Evolutionary conservation across 2,113 vertebrate species (phyloP).

Genomic region (Nothoprocta pentlandii): DNA sequence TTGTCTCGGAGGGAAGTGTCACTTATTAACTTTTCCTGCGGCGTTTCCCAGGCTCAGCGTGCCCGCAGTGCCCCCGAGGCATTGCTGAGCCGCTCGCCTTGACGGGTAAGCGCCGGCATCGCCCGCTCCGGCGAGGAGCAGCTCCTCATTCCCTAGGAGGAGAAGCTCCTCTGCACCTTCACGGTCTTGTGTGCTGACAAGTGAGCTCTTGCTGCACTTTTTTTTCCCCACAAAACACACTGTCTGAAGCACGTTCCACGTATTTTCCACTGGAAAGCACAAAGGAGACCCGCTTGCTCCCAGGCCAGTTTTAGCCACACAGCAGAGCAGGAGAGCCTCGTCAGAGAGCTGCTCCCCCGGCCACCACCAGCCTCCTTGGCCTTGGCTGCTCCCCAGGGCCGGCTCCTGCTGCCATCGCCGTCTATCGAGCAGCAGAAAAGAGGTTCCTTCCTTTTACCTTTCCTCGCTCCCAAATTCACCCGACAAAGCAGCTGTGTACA

Average conservation of each 20-base stretch:
- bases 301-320: neutral
- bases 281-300: neutral
- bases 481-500: neutral
- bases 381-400: neutral
- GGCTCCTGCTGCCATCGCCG: rapidly evolving
- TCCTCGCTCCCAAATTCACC: neutral
- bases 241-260: rapidly evolving
- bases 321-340: neutral
- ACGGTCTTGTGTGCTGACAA: rapidly evolving
- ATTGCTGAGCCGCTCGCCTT: rapidly evolving
- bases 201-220: neutral
- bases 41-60: neutral
- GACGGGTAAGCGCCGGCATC: rapidly evolving
- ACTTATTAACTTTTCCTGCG: neutral
- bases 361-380: neutral
- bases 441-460: neutral
- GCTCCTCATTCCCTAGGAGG: neutral
- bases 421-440: rapidly evolving
- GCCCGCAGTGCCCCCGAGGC: rapidly evolving
- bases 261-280: neutral
- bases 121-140: neutral
- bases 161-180: neutral
- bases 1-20: neutral
- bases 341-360: rapidly evolving
- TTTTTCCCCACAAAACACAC: neutral